Base-by-base conservation (phyloP, 1,140 invertebrate genomes). In the Trigoniulus corallinus region DNA sequence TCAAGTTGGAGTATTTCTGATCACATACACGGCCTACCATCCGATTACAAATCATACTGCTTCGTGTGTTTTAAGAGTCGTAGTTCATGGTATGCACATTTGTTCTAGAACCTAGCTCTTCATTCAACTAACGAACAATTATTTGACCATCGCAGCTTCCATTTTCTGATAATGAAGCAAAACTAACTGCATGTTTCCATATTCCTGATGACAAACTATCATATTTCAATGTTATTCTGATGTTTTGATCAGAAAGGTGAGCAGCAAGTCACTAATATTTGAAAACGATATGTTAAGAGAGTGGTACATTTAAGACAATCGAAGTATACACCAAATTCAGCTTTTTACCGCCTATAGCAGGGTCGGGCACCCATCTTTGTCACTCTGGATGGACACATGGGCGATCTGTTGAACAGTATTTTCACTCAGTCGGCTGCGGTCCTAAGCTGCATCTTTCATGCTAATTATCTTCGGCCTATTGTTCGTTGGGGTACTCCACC, bases 131-230 rank as follows among this genome's bases (percentile, higher is more conserved):
- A 62, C 72, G 26, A 64, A 77, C 61, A 75, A 78, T 52, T 78
- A 74, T 59, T 48, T 65, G 26, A 60, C 64, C 67, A 61, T 61
- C 50, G 67, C 67, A 50, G 64, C 61, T 1, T 65, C 61, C 24
- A 72, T 69, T 46, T 72, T 70, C 55, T 72, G 78, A 51, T 72
- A 75, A 3, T 80, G 78, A 57, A 57, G 67, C 2, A 75, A 80
- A 56, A 66, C 56, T 57, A 60, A 58, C 62, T 71, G 73, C 20
- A 62, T 62, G 41, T 73, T 82, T 56, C 74, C 74, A 47, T 88
- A 84, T 58, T 60, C 62, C 48, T 73, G 78, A 64, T 77, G 74
- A 47, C 57, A 61, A 13, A 7, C 43, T 15, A 2, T 48, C 48
- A 3, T 51, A 12, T 47, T 12, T 34, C 29, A 15, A 43, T 25